phyloP scores from a whole-genome alignment of 1,140 invertebrate species.

The Pectinophora gossypiella region DNA sequence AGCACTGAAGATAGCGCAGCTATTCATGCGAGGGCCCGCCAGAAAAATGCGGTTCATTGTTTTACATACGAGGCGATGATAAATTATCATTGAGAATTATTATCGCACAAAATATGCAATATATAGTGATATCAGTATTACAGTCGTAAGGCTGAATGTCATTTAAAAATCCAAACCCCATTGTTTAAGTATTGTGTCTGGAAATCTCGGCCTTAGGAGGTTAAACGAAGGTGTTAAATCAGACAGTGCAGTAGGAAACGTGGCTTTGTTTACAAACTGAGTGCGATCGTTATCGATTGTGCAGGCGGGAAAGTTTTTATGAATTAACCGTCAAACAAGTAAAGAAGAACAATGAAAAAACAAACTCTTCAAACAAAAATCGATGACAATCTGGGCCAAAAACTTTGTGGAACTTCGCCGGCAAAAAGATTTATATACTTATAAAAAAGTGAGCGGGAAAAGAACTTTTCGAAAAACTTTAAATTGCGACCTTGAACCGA shows the following conservation, averaged over 20 bases:
- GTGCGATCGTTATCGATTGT: slow-evolving; percentile 58
- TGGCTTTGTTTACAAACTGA: slow-evolving; percentile 50
- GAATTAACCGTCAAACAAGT: slow-evolving; percentile 75
- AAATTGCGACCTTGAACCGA: slow-evolving; percentile 77
- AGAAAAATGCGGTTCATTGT: slow-evolving; percentile 33
- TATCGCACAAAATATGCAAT: not conserved
- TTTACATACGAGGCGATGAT: slow-evolving; percentile 29
- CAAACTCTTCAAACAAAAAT: slow-evolving; percentile 75
- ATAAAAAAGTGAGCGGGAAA: slow-evolving; percentile 71
- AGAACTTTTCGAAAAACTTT: slow-evolving; percentile 75
- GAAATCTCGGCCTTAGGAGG: not conserved
- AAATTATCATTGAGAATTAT: slow-evolving; percentile 24
- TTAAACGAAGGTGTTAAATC: not conserved
- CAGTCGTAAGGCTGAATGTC: too few relatives aligned
- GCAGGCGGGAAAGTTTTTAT: slow-evolving; percentile 70
- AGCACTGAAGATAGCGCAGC: slow-evolving; percentile 37
- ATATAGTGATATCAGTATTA: not conserved
- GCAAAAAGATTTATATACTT: slow-evolving; percentile 75
- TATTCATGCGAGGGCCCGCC: slow-evolving; percentile 14
- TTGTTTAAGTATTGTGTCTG: too few relatives aligned
- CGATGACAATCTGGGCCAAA: slow-evolving; percentile 76
- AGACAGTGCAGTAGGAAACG: slow-evolving; percentile 1
- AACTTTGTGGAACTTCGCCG: slow-evolving; percentile 69
- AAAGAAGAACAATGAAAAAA: slow-evolving; percentile 76
- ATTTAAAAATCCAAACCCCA: too few relatives aligned